Conservation (phyloP, 92 coral and sea anemone genomes). For the Hydrozoanthus gracilis region DNA sequence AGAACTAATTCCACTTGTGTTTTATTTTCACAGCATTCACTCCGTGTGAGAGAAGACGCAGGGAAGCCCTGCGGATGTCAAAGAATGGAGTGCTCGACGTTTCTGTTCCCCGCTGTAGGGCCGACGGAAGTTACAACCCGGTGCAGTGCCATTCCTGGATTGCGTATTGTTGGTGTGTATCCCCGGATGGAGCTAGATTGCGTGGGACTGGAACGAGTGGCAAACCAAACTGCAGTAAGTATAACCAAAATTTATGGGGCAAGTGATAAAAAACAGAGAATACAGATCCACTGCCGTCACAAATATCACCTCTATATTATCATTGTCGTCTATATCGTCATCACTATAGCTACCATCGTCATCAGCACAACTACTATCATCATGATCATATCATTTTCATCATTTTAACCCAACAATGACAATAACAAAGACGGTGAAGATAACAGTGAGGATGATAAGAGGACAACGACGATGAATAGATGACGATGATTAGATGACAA, state of each 20-base stretch:
- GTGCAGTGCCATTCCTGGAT: slow-evolving; percentile 9
- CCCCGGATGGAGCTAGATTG: slow-evolving; percentile 3
- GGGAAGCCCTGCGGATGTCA: neutral
- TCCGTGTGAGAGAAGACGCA: neutral
- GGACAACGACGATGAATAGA: too few relatives aligned
- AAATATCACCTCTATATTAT: too few relatives aligned
- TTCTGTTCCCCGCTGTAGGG: slow-evolving; percentile 2
- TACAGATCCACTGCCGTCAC: too few relatives aligned
- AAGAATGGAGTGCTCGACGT: neutral
- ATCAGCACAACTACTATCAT: too few relatives aligned
- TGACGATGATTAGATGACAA: too few relatives aligned
- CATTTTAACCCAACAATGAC: too few relatives aligned
- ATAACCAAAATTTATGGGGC: neutral
- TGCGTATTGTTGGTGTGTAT: neutral
- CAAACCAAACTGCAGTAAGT: slow-evolving; percentile 4
- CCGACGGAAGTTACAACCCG: neutral
- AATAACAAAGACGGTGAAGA: too few relatives aligned
- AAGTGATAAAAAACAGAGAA: neutral
- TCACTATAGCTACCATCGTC: too few relatives aligned
- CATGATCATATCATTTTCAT: too few relatives aligned
- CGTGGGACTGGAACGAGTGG: neutral
- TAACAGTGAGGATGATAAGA: too few relatives aligned
- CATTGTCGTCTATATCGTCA: too few relatives aligned
- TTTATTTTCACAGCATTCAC: slow-evolving; percentile 1
- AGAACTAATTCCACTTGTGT: too few relatives aligned